Percentiles rank a stretch among this genome's conserved stretches.
phyloP scores from a whole-genome alignment of 1,140 invertebrate species.

The Leptinotarsa texana region DNA sequence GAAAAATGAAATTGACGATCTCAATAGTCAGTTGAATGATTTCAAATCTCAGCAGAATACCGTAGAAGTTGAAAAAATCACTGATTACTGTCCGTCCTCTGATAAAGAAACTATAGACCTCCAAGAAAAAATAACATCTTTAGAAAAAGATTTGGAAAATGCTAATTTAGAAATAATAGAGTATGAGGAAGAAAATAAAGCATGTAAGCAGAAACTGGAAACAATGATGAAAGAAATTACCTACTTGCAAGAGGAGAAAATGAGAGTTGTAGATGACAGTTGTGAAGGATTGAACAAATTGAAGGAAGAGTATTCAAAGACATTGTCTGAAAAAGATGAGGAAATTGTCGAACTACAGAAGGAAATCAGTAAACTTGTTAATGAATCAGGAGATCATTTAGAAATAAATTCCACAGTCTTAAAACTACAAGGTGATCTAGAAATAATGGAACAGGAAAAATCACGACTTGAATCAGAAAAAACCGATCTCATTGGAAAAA shows the following conservation, averaged over 20 bases:
- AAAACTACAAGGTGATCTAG: neutral
- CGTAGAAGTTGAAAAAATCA: no score
- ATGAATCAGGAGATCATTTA: neutral
- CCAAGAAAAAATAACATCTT: neutral
- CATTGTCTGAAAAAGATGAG: constrained; percentile 1
- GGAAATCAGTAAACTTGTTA: neutral
- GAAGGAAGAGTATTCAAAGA: neutral
- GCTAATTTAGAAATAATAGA: constrained; percentile 18
- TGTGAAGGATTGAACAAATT: constrained; percentile 1
- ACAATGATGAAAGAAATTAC: neutral
- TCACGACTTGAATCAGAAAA: neutral
- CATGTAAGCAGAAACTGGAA: constrained; percentile 14
- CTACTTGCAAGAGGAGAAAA: neutral
- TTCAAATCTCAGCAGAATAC: neutral
- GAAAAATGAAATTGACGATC: neutral
- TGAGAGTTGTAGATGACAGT: neutral
- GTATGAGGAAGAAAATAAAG: constrained; percentile 26
- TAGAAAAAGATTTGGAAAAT: constrained; percentile 12
- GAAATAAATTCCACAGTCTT: neutral
- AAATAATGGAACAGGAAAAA: neutral
- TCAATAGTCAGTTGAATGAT: neutral
- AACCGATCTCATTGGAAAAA: neutral
- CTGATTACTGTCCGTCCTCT: neutral
- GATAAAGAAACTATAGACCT: neutral
- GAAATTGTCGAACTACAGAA: neutral